These are phyloP conservation scores for Protomyctophum bolini DNA, from an alignment of 2,113 vertebrate species.

Conservation along the genomic window DNA sequence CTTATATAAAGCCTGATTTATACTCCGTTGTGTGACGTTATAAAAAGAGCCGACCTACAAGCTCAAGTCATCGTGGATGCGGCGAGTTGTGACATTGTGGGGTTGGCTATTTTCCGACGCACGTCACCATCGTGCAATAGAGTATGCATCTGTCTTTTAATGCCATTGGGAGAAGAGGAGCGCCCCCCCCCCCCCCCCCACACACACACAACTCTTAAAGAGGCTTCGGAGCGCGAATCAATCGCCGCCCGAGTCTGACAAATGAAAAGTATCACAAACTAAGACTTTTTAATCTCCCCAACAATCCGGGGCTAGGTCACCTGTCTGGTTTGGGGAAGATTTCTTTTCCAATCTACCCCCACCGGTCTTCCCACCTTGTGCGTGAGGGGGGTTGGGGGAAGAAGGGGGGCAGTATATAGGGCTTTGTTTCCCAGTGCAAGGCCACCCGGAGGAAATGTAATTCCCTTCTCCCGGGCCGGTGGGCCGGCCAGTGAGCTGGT, in stretches of 20 bases:
- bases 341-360: constrained; percentile 70
- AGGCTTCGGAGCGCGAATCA: constrained; percentile 64
- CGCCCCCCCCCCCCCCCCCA: constrained; percentile 34
- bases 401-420: too few species aligned
- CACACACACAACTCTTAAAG: constrained; percentile 46
- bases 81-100: too few species aligned
- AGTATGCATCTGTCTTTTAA: not conserved
- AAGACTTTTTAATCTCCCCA: constrained; percentile 76
- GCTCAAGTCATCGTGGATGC: too few species aligned
- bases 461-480: constrained; percentile 58
- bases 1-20: too few species aligned
- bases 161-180: constrained; percentile 37
- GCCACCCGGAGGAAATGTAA: constrained; percentile 70
- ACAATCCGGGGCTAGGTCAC: constrained; percentile 72
- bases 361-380: not conserved
- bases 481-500: constrained; percentile 15
- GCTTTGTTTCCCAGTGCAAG: constrained; percentile 49
- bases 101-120: too few species aligned
- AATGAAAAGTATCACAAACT: constrained; percentile 79
- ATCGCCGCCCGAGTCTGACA: constrained; percentile 65
- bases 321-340: constrained; percentile 68
- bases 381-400: too few species aligned
- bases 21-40: too few species aligned
- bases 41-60: too few species aligned
- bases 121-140: too few species aligned